Base-by-base conservation (phyloP, 1,140 invertebrate species). In the Drosophila prosaltans region DNA sequence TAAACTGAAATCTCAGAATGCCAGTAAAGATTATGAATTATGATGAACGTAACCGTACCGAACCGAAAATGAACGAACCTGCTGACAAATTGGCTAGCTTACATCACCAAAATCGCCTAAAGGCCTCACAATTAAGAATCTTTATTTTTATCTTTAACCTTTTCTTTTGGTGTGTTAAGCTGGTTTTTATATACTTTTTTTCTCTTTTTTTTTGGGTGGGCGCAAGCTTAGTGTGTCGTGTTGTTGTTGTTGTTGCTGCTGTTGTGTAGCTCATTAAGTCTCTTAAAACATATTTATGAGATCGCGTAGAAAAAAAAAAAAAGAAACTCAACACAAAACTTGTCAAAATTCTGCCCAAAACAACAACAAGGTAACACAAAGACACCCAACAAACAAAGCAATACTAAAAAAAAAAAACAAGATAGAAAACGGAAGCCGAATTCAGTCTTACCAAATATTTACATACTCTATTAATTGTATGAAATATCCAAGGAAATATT, bases 1-100 rank as follows among this genome's bases (percentile, higher is more conserved):
- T 5, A 61, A 62, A 41, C 10, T 10, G 3, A 45, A 30, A 40
- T 59, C 16, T 40, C 41, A 26, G 60, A 62, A 43, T 41, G 40
- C 60, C 11, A 43, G n/a, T 26, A 62, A 45, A 16, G 40, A 39
- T 65, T 3, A 40, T 40, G 9, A 32, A 36, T 55, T 45, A 54
- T 28, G 41, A 36, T 7, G 43, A 48, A 32, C 51, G 61, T 63
- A 78, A 16, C 16, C 16, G 16, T 16, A 30, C 71, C 72, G 62
- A 78, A 83, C 81, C 76, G 65, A 76, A 70, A 85, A 59, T 75
- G 71, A 40, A 71, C 58, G 59, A 88, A 88, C 75, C 72, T 86
- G 83, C 82, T 77, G 80, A 83, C 83, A 88, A 88, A 86, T 86
- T 86, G 72, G 83, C 57, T 65, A 77, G 83, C 83, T 86, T 88